These are phyloP conservation scores for Athetis lepigone DNA, from an alignment of 2,888 invertebrate genomes.

Conservation along the genomic window DNA sequence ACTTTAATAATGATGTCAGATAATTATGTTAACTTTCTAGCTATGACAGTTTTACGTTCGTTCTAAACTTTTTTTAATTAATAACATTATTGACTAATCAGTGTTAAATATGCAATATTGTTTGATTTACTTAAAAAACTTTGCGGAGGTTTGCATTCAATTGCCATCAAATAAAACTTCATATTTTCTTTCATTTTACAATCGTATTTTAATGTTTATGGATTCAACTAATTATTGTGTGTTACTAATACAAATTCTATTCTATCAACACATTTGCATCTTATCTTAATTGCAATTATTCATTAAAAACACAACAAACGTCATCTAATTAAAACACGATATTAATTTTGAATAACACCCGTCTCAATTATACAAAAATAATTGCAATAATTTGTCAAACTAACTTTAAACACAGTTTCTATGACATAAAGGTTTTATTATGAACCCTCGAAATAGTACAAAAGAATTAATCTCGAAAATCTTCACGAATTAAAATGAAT, in stretches of 20 bases:
- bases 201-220: too few relatives aligned
- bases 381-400: slow-evolving; percentile 80
- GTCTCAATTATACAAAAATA: slow-evolving; percentile 71
- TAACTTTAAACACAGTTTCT: slow-evolving; percentile 75
- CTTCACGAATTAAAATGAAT: slow-evolving; percentile 74
- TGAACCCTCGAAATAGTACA: slow-evolving; percentile 79
- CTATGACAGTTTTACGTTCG: too few relatives aligned
- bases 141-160: too few relatives aligned
- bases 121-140: too few relatives aligned
- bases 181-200: too few relatives aligned
- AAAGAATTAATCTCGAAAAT: slow-evolving; percentile 86
- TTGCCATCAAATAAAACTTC: too few relatives aligned
- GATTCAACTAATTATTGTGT: not conserved
- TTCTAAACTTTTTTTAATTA: too few relatives aligned
- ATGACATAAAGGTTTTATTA: slow-evolving; percentile 79
- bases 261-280: not conserved
- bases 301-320: slow-evolving; percentile 30
- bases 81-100: too few relatives aligned
- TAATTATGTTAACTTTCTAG: too few relatives aligned
- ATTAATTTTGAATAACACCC: slow-evolving; percentile 53
- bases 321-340: slow-evolving; percentile 47
- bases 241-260: not conserved
- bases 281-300: not conserved
- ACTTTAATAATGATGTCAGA: too few relatives aligned
- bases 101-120: too few relatives aligned